Evolutionary conservation across 2,797 vertebrate species (phyloP), one percentile per base, ranked within the genome.

Genomic region (Lophius americanus): DNA sequence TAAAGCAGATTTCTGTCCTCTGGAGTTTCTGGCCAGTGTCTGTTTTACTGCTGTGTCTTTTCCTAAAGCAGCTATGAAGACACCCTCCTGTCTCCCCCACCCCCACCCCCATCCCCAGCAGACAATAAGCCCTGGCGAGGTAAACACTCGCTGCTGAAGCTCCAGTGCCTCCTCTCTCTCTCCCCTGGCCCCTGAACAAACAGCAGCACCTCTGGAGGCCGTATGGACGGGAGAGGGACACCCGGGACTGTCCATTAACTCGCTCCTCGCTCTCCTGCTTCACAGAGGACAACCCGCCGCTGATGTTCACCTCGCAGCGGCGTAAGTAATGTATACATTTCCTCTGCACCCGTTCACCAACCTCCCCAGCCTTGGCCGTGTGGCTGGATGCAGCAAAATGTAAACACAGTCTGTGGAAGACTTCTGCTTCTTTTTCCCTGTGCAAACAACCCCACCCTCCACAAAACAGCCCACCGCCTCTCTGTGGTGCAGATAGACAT

Each of bases 391-490:
- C 76, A 73, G 80, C 51, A 47, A 73, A 76, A 85, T 44, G 79
- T 83, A 90, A 88, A 87, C 84, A 84, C 64, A 70, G 33, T 57
- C 63, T 13, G 6, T 78, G 77, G 75, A 60, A 73, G 82, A 58
- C 73, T 75, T 60, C 48, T 6, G 48, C 78, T 87, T 65, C 37
- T 68, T 82, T 83, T 79, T 79, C 80, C 65, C 47, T 9, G 39
- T 56, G 52, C 60, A 70, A 55, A 68, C 54, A 12, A 38, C 59
- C 59, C 51, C 50, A 37, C 60, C 46, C 39, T 67, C 49, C 59
- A 47, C 60, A 80, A 80, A 69, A 8, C 35, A 12, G 35, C 47
- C 52, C 9, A 51, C 62, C 58, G 64, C 79, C 76, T 83, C 79
- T 7, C 47, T 76, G 83, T 86, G 78, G 78, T 66, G 63, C 12